Base-by-base conservation (phyloP, 2,797 vertebrate genomes). In the Sebastes taczanowskii region DNA sequence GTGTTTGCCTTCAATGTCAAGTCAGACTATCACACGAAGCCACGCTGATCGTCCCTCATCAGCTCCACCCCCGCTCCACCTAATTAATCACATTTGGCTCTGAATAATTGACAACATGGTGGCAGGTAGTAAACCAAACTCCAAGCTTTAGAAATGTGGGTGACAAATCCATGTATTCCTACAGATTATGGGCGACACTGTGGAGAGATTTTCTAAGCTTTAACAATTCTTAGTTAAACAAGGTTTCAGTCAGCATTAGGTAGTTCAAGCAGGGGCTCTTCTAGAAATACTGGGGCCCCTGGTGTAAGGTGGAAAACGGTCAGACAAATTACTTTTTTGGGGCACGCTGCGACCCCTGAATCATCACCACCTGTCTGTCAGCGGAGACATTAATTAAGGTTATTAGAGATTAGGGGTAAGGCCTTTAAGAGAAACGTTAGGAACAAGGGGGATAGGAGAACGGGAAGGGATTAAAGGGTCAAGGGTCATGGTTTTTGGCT, bases 401-500 rank as follows among this genome's bases (percentile, higher is more conserved):
- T 55, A 29, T 58, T 23, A 42, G 11, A 29, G 38, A 79, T 78
- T 35, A 55, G n/a, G 11, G 64, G 22, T 70, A 83, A 81, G 70
- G 53, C 61, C 61, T 85, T 77, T 25, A 32, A 32, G 25, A 83
- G 60, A 30, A 34, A 56, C 20, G 64, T 55, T 4, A 83, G 80
- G 71, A 78, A 62, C 25, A 6, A 11, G 7, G 58, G 67, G 42
- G 64, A 7, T 32, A 34, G 76, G 79, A 46, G 14, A 29, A 55
- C 8, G 32, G 84, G 52, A 67, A 65, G 49, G 63, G 65, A 7
- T 61, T 62, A 84, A 84, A 82, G 83, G 81, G 83, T 84, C 78
- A 85, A 81, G 53, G 82, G 63, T 80, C 20, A 71, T 83, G 86
- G 70, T 84, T 82, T 90, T 89, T 78, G 91, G 91, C 94, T 92